A percentile compares a stretch with the other conserved stretches of the same genome.
phyloP scores from a whole-genome alignment of 2,888 invertebrate genomes.

The Zhuqinia jingwanae region DNA sequence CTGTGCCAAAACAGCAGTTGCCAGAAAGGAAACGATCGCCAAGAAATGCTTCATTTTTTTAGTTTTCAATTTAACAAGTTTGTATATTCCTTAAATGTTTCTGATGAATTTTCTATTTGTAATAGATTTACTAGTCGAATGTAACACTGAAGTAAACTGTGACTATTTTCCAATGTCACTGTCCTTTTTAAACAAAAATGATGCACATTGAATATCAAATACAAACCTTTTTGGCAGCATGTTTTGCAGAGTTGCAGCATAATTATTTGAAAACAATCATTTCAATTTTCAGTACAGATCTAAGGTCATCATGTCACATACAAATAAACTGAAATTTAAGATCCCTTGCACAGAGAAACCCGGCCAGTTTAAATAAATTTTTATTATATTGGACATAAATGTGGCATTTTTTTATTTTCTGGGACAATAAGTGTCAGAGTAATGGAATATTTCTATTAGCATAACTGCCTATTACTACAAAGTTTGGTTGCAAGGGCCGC shows the following conservation, averaged over 20 bases:
- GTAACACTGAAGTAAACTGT: conserved; percentile 44
- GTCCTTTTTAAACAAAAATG: conserved; percentile 47
- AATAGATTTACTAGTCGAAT: too few relatives aligned
- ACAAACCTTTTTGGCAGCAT: not conserved
- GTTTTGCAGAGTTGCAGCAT: not conserved
- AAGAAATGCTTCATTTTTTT: not conserved
- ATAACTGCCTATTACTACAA: too few relatives aligned
- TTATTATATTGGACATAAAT: not conserved
- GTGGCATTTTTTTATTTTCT: too few relatives aligned
- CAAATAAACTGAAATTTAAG: not conserved
- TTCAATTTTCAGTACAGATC: not conserved
- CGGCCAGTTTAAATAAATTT: conserved; percentile 45
- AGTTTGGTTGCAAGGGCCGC: too few relatives aligned
- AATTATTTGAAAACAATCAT: not conserved
- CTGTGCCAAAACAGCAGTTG: conserved; percentile 27
- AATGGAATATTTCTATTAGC: too few relatives aligned
- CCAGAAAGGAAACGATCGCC: not conserved
- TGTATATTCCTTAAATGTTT: not conserved
- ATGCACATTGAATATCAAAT: not conserved
- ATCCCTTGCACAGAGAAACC: not conserved
- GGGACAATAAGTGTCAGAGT: too few relatives aligned
- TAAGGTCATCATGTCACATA: not conserved
- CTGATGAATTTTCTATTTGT: too few relatives aligned
- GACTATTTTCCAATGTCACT: not conserved
- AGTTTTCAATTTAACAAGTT: too few relatives aligned